These are phyloP conservation scores for Clamator glandarius DNA, from an alignment of 2,797 vertebrate genomes.

Conservation along the genomic window DNA sequence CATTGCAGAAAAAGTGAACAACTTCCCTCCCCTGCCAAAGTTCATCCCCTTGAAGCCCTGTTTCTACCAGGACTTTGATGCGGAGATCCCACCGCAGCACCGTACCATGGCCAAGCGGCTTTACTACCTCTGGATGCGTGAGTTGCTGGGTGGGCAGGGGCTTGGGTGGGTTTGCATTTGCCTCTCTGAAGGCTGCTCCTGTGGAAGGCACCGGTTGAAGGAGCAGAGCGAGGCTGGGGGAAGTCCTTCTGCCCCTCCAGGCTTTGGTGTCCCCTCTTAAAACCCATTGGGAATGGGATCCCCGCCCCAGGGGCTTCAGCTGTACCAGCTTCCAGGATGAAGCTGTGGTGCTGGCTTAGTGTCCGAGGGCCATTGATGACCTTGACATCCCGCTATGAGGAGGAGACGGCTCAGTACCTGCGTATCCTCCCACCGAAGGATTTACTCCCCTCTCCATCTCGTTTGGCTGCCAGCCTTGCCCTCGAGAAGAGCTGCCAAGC, in stretches of 20 bases:
- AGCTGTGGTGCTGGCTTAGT: background rate
- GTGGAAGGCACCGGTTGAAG: background rate
- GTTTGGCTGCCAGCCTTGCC: background rate
- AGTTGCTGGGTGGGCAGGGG: slow-evolving; percentile 70
- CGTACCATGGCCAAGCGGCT: slow-evolving; percentile 93
- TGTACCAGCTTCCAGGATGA: background rate
- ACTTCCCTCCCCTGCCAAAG: slow-evolving; percentile 93
- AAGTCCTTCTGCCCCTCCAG: background rate
- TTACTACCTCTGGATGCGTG: slow-evolving; percentile 98
- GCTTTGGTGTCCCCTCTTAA: background rate
- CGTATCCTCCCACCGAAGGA: background rate
- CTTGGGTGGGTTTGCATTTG: background rate
- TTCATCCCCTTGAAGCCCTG: slow-evolving; percentile 97
- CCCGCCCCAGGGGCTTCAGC: background rate
- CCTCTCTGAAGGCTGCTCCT: background rate
- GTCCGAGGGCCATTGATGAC: background rate
- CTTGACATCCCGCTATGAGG: background rate
- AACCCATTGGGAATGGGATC: background rate
- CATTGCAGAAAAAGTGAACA: slow-evolving; percentile 85
- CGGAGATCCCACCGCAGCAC: slow-evolving; percentile 93
- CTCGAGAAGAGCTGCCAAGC: background rate
- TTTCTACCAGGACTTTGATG: slow-evolving; percentile 98
- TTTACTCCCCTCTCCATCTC: background rate
- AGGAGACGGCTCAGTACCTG: background rate
- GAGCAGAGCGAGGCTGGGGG: background rate